phyloP scores from a whole-genome alignment of 2,888 invertebrate genomes.

The Leptura quadrifasciata region DNA sequence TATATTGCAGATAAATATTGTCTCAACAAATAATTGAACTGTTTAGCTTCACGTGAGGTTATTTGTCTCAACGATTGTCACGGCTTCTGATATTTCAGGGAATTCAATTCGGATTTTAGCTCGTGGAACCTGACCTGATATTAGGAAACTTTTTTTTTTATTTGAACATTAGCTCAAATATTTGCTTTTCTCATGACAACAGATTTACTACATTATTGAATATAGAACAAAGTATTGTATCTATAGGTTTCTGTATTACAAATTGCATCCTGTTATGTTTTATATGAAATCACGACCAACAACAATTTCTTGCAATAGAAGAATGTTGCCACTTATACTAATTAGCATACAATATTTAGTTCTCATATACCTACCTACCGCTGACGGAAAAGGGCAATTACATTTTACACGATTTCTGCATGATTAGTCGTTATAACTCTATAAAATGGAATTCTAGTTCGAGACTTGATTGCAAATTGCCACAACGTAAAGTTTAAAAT shows the following conservation, averaged over 20 bases:
- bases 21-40: no score
- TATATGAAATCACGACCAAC: not conserved
- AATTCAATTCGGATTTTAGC: no score
- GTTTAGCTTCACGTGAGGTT: no score
- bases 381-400: constrained; percentile 8
- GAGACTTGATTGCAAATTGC: constrained; percentile 5
- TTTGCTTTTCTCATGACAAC: no score
- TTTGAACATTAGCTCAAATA: no score
- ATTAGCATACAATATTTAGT: not conserved
- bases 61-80: no score
- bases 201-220: no score
- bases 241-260: not conserved
- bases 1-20: no score
- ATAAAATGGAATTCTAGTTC: not conserved
- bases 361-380: not conserved
- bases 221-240: no score
- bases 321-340: constrained; percentile 2
- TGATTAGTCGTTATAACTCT: constrained; percentile 14
- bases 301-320: not conserved
- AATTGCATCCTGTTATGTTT: not conserved
- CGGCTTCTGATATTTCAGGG: no score
- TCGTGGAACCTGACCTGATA: no score
- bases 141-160: no score
- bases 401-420: constrained; percentile 15
- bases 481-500: constrained; percentile 25